Percentiles rank a stretch among this genome's conserved stretches.
These are phyloP conservation scores for Elymnias hypermnestra DNA, from an alignment of 1,140 invertebrate genomes.

Conservation along the genomic window DNA sequence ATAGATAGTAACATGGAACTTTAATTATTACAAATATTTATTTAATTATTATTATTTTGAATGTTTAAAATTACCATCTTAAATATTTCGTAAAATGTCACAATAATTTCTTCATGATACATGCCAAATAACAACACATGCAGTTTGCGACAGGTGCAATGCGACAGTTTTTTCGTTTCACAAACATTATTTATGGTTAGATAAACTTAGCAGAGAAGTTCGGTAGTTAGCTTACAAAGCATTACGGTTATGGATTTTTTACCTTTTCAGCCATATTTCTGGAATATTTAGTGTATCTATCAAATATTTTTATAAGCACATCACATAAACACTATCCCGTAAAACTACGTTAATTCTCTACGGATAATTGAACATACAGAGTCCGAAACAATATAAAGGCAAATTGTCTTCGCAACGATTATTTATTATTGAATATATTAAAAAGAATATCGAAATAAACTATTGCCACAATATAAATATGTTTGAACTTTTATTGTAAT, in stretches of 20 bases:
- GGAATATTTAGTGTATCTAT: neutral
- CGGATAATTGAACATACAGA: too few species aligned
- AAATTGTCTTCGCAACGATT: too few species aligned
- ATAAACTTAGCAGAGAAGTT: neutral
- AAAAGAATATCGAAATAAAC: too few species aligned
- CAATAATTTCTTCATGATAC: constrained; percentile 33
- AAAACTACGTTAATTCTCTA: too few species aligned
- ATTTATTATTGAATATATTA: neutral
- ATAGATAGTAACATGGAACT: neutral
- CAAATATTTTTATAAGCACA: too few species aligned
- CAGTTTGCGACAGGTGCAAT: constrained; percentile 32
- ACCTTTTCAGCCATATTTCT: constrained; percentile 37
- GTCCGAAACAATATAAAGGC: too few species aligned
- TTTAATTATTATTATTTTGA: neutral
- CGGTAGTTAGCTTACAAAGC: too few species aligned
- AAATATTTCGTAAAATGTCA: constrained; percentile 19
- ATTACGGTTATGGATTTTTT: constrained; percentile 1
- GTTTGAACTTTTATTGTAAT: too few species aligned
- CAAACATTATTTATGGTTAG: neutral
- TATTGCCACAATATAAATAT: too few species aligned
- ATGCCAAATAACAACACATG: constrained; percentile 30
- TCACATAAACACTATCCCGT: neutral
- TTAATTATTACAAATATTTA: neutral
- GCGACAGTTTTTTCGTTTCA: constrained; percentile 23
- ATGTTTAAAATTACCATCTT: constrained; percentile 13